Evolutionary conservation across 1,140 invertebrate genomes (phyloP).

Genomic region (Nomia melanderi): DNA sequence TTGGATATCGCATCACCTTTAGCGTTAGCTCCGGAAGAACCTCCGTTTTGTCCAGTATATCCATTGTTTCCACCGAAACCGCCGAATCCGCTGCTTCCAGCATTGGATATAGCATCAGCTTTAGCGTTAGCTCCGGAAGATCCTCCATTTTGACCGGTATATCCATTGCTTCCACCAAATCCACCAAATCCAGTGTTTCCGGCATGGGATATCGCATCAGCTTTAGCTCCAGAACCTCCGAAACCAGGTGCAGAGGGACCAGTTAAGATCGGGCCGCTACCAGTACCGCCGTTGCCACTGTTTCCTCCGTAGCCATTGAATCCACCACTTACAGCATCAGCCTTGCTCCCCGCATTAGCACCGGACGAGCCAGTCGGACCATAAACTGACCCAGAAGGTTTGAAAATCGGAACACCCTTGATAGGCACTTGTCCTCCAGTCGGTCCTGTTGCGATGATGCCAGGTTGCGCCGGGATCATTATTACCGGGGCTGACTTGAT

Average conservation of each 20-base stretch:
- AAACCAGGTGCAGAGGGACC: too few species aligned
- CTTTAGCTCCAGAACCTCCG: constrained; percentile 37
- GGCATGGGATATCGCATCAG: constrained; percentile 41
- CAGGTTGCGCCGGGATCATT: too few species aligned
- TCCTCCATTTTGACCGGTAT: constrained; percentile 17
- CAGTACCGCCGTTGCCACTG: constrained; percentile 23
- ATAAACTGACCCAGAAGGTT: too few species aligned
- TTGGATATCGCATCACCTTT: constrained; percentile 46
- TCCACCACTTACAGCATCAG: constrained; percentile 28
- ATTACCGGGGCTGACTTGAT: not conserved
- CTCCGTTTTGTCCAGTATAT: constrained; percentile 19
- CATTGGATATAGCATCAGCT: constrained; percentile 41
- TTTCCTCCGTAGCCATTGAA: constrained; percentile 25
- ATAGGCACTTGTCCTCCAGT: not conserved
- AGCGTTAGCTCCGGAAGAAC: constrained; percentile 28
- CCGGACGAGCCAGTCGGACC: not conserved
- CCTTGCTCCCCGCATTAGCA: not conserved
- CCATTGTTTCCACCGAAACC: not conserved
- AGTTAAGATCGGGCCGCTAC: constrained; percentile 30
- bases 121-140: constrained; percentile 32
- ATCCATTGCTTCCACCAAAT: not conserved
- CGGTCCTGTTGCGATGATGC: not conserved
- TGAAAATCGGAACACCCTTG: not conserved
- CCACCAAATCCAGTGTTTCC: constrained; percentile 31
- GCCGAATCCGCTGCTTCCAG: constrained; percentile 35